Conservation (phyloP, 2,113 vertebrate species). For the Anthoscopus minutus region DNA sequence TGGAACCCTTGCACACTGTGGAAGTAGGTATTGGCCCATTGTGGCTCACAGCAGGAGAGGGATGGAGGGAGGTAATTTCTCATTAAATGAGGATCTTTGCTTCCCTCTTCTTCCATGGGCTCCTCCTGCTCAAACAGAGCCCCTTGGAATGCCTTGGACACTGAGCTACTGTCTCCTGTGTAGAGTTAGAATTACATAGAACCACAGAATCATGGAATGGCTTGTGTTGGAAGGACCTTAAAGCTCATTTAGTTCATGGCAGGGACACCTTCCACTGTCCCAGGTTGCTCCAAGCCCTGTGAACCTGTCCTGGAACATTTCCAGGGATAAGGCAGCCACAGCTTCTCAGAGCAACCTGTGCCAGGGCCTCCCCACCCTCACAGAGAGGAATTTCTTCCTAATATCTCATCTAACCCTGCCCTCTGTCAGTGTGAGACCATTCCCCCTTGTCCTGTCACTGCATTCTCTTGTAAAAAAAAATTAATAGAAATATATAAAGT, state of each 20-base stretch:
- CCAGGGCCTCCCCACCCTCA: background rate
- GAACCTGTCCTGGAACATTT: background rate
- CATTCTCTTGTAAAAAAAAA: background rate
- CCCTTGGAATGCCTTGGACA: background rate
- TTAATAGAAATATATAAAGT: background rate
- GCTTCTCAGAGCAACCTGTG: background rate
- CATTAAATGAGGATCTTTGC: background rate
- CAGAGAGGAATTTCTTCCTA: background rate
- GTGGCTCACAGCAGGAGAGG: background rate
- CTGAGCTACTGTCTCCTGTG: background rate
- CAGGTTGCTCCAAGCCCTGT: background rate
- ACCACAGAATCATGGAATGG: background rate
- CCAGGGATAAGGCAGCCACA: background rate
- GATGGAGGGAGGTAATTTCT: background rate
- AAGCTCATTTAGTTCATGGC: background rate
- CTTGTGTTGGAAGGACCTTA: background rate
- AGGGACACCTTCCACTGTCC: background rate
- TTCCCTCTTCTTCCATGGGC: background rate
- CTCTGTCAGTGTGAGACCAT: background rate
- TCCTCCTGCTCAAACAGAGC: background rate
- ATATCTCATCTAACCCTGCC: background rate
- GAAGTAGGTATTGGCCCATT: background rate
- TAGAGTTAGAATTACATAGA: background rate
- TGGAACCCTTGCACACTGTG: accelerated
- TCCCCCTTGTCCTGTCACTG: background rate